Evolutionary conservation across 2,113 vertebrate species (phyloP), one percentile per base, ranked within the genome.

Genomic region (Lycaon pictus): DNA sequence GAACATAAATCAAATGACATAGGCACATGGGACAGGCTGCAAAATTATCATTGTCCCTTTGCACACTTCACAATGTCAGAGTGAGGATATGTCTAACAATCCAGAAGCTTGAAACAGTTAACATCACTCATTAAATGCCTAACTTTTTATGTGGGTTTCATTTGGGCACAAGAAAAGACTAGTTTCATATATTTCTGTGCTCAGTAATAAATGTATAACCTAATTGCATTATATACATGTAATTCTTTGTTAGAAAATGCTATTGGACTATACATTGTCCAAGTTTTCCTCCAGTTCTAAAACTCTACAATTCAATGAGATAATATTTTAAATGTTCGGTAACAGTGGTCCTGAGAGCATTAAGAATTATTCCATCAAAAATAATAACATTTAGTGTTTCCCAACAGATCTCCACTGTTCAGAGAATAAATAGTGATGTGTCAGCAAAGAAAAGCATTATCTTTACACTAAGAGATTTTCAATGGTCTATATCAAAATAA

Each of bases 1-100:
- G 76, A 84, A 94, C 88, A 97, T 98, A 98, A 98, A 98, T 98
- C 98, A 98, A 97, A 65, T 77, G 93, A 55, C 72, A 94, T 23
- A 86, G 97, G 87, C 95, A 79, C 77, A 17, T 27, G 56, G 84
- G 96, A 97, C 95, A 97, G 95, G 96, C 90, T 86, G 72, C 85
- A 96, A 95, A 96, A 97, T 97, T 97, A 95, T 96, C 95, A 88
- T 35, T 85, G 92, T 96, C 37, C 94, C 95, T 97, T 90, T 95
- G 67, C 65, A 94, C 62, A 95, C 84, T 88, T 95, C 43, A 87
- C 97, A 96, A 96, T 95, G 96, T 97, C 96, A 97, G 81, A 85
- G 53, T 67, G 37, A 97, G 87, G 76, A 85, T 88, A 13, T 51
- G 53, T 92, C 60, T 88, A 84, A 58, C 16, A 32, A 81, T 82